Conservation (phyloP, 2,888 invertebrate species). For the Hirtodrosophila alboralis region DNA sequence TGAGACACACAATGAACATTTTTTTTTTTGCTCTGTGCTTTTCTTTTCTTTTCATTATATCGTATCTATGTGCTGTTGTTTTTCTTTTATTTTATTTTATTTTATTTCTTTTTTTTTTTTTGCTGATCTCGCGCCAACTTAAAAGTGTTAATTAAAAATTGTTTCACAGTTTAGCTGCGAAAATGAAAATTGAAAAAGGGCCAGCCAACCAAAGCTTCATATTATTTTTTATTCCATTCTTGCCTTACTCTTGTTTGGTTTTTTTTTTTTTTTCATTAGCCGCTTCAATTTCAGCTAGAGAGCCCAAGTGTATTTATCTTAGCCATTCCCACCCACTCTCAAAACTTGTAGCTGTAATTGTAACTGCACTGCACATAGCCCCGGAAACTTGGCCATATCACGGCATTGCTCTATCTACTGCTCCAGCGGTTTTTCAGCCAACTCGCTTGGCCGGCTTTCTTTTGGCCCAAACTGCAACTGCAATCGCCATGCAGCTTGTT, state of each 20-base stretch:
- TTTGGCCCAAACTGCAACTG: slow-evolving; percentile 35
- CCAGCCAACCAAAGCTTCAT: slow-evolving; percentile 51
- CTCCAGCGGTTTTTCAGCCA: slow-evolving; percentile 17
- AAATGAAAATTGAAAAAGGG: slow-evolving; percentile 82
- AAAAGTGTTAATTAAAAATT: slow-evolving; percentile 82
- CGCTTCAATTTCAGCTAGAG: slow-evolving; percentile 63
- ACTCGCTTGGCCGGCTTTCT: slow-evolving; percentile 34
- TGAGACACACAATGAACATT: slow-evolving; percentile 73
- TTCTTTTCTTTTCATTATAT: slow-evolving; percentile 53
- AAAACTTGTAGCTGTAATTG: slow-evolving; percentile 66
- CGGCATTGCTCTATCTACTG: slow-evolving; percentile 25
- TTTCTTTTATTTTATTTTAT: slow-evolving; percentile 41
- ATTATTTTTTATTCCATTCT: slow-evolving; percentile 38
- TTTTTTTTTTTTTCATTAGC: slow-evolving; percentile 77
- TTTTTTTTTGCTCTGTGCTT: slow-evolving; percentile 40
- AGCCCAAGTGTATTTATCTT: slow-evolving; percentile 79
- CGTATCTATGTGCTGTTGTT: slow-evolving; percentile 55
- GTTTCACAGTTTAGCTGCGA: slow-evolving; percentile 82
- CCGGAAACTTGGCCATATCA: slow-evolving; percentile 60
- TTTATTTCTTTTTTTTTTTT: slow-evolving; percentile 35
- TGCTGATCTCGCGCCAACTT: slow-evolving; percentile 57
- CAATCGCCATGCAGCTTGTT: slow-evolving; percentile 47
- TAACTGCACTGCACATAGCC: slow-evolving; percentile 41
- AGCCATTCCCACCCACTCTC: slow-evolving; percentile 30
- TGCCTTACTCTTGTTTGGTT: no score